These are phyloP conservation scores for Helicoverpa assulta DNA, from an alignment of 2,888 invertebrate genomes.

Conservation along the genomic window DNA sequence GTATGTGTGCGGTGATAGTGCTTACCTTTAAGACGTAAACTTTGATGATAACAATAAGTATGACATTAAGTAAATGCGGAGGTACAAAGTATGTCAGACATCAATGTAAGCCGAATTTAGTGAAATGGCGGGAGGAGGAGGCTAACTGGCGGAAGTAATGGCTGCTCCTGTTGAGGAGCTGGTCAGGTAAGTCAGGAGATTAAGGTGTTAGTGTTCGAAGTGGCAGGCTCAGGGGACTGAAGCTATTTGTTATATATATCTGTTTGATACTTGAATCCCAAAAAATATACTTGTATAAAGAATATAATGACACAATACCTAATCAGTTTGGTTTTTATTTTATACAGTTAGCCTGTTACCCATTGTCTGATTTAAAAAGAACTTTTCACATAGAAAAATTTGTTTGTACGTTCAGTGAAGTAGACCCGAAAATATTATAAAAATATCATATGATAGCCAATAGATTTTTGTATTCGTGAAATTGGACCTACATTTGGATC, in stretches of 20 bases:
- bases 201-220: slow-evolving; percentile 9
- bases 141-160: slow-evolving; percentile 48
- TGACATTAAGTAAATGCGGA: slow-evolving; percentile 52
- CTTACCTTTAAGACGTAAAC: slow-evolving; percentile 57
- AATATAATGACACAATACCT: too few relatives aligned
- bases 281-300: not conserved
- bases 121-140: slow-evolving; percentile 28
- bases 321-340: too few relatives aligned
- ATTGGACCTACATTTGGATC: not conserved
- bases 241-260: not conserved
- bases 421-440: not conserved
- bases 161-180: slow-evolving; percentile 24
- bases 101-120: slow-evolving; percentile 53
- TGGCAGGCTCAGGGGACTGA: not conserved
- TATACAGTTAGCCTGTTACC: too few relatives aligned
- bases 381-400: not conserved
- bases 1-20: slow-evolving; percentile 53
- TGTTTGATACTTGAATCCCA: not conserved
- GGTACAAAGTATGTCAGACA: slow-evolving; percentile 39
- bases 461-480: not conserved
- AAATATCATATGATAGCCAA: not conserved
- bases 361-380: too few relatives aligned
- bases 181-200: slow-evolving; percentile 26
- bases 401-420: not conserved
- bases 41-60: slow-evolving; percentile 53